Evolutionary conservation across 2,113 vertebrate genomes (phyloP), one percentile per base, ranked within the genome.

Genomic region (Proteles cristata): DNA sequence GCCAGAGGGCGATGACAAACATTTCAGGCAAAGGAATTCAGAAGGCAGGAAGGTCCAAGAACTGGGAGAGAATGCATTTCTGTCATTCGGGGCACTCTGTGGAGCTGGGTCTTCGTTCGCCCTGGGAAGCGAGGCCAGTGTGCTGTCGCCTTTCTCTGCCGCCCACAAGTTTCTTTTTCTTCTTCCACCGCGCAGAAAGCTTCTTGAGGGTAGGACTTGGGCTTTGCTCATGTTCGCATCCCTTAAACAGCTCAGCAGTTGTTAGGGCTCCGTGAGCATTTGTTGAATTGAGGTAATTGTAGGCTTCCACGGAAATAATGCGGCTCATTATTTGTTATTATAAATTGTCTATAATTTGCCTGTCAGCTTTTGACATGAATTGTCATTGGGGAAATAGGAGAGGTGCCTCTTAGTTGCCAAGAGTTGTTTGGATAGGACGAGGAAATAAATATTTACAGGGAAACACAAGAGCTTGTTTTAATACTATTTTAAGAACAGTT

Each of bases 321-420:
- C 11, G 1, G 45, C n/a, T 95, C 92, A 68, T 92, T 65, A 85
- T 69, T 82, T 84, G 76, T 85, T 76, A 90, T 90, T 73, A n/a
- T 61, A 53, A 66, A 66, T 25, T 71, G 87, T 61, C 76, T 85
- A n/a, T 94, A 71, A 94, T 88, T 79, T 97, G 31, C 33, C 28
- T 81, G 61, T 90, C n/a, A 63, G 73, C 79, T 93, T 93, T 61
- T 93, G 92, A 63, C 63, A 77, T 80, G 48, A 82, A 53, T 79
- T 95, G 68, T 61, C 83, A 83, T 31, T 0, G 33, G 96, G 77
- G 65, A 93, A 92, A 83, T 7, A 61, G 84, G 94, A 96, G 33
- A 80, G 26, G 33, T 9, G 2, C 21, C 63, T 87, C 55, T 95
- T 68, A 23, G 68, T 80, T 89, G 86, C 69, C 65, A 31, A 80